Conservation (phyloP, 2,888 invertebrate genomes). For the Auanema sp. region DNA sequence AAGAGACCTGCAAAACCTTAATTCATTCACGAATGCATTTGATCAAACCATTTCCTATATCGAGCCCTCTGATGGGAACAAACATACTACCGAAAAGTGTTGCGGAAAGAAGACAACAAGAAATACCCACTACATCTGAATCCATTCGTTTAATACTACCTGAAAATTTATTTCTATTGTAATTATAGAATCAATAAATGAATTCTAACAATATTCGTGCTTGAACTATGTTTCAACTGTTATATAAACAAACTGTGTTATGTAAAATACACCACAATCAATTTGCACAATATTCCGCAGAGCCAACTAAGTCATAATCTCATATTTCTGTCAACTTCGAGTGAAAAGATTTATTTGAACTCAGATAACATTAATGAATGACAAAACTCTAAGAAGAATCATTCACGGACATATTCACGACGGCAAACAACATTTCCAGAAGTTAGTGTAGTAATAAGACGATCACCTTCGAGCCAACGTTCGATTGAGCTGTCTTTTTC, state of each 20-base stretch:
- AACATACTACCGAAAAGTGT: constrained; percentile 68
- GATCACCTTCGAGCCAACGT: constrained; percentile 42
- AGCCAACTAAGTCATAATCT: too few relatives aligned
- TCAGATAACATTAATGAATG: too few relatives aligned
- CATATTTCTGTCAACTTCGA: too few relatives aligned
- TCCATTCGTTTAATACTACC: too few relatives aligned
- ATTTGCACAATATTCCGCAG: too few relatives aligned
- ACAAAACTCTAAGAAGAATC: not conserved
- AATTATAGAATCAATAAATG: too few relatives aligned
- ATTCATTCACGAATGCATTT: not conserved
- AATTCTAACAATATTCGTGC: too few relatives aligned
- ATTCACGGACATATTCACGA: constrained; percentile 41
- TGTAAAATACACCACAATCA: not conserved
- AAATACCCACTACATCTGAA: constrained; percentile 60
- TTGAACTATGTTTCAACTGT: too few relatives aligned
- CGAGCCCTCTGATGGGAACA: constrained; percentile 67
- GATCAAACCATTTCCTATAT: constrained; percentile 66
- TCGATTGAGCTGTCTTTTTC: constrained; percentile 39
- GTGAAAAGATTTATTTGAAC: too few relatives aligned
- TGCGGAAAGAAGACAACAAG: constrained; percentile 65
- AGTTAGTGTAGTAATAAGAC: constrained; percentile 34
- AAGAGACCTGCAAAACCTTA: constrained; percentile 65
- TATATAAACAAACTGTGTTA: constrained; percentile 17
- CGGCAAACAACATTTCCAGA: constrained; percentile 37
- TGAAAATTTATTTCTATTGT: too few relatives aligned